A percentile compares a stretch with the other conserved stretches of the same genome.
Conservation (phyloP, 2,113 vertebrate species). For the Tonatia bakeri region DNA sequence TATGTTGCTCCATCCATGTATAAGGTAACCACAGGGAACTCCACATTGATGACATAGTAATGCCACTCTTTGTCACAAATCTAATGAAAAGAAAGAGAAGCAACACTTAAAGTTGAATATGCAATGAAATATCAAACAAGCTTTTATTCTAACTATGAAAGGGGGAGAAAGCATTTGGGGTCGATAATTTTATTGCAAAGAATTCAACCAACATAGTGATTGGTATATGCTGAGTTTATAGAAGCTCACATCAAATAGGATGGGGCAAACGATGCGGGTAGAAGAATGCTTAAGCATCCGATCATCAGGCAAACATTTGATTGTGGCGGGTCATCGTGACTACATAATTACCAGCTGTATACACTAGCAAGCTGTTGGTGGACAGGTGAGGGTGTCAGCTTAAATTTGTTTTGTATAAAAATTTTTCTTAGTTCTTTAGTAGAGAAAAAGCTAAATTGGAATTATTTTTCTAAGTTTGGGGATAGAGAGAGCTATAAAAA, state of each 20-base stretch:
- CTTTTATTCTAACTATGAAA: constrained; percentile 25
- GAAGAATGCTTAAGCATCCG: neutral
- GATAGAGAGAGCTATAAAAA: neutral
- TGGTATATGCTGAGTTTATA: neutral
- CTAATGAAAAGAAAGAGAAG: constrained; percentile 80
- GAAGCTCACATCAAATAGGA: neutral
- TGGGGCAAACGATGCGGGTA: neutral
- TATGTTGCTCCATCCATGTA: constrained; percentile 96
- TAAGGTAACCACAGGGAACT: constrained; percentile 93
- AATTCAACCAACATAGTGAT: neutral
- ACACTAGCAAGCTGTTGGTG: neutral
- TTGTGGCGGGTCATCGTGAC: neutral
- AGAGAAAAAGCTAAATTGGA: neutral
- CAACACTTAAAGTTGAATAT: constrained; percentile 26
- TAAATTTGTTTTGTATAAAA: neutral
- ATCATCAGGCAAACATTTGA: neutral
- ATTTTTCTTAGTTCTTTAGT: neutral
- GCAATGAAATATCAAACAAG: neutral
- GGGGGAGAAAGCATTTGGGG: neutral
- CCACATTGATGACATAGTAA: constrained; percentile 96
- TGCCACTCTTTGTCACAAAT: constrained; percentile 99
- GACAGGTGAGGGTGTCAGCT: neutral
- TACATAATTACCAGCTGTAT: neutral
- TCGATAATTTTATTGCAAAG: neutral
- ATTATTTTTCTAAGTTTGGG: neutral